Evolutionary conservation across 2,797 vertebrate species (phyloP).

Genomic region (Adelosebastes latens): DNA sequence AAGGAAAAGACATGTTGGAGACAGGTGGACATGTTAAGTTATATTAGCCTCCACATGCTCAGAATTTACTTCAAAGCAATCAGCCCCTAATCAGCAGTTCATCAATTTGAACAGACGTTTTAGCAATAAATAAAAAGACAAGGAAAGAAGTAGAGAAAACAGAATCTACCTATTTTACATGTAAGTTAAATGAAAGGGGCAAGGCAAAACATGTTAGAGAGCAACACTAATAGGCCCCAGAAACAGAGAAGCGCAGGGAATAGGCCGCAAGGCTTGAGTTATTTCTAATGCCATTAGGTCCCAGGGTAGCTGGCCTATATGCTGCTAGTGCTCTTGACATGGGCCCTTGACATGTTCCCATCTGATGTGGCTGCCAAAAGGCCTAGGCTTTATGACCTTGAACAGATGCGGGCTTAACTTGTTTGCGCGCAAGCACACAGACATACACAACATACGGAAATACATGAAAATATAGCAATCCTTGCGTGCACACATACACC

Average conservation of each 20-base stretch:
- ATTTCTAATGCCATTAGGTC: constrained; percentile 67
- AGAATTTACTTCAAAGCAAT: constrained; percentile 10
- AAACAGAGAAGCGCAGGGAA: constrained; percentile 48
- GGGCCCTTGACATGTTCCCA: constrained; percentile 47
- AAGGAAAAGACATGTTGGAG: constrained; percentile 3
- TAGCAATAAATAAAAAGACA: not conserved
- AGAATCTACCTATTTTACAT: not conserved
- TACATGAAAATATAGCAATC: not conserved
- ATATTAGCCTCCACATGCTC: not conserved
- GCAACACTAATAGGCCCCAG: constrained; percentile 34
- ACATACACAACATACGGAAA: not conserved
- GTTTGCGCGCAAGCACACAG: constrained; percentile 18
- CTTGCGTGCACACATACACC: not conserved
- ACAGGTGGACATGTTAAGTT: not conserved
- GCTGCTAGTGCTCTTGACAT: constrained; percentile 55
- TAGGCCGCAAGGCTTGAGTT: constrained; percentile 43
- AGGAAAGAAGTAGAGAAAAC: constrained; percentile 2
- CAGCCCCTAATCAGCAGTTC: not conserved
- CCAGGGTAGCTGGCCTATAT: constrained; percentile 71
- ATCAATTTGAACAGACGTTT: constrained; percentile 5
- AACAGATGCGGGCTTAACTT: constrained; percentile 22
- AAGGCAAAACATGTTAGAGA: constrained; percentile 23
- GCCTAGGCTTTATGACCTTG: constrained; percentile 41
- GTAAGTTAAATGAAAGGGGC: constrained; percentile 15
- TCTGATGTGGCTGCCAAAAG: constrained; percentile 36